Evolutionary conservation across 2,888 invertebrate species (phyloP), one percentile per base, ranked within the genome.

Genomic region (Timema cristinae): DNA sequence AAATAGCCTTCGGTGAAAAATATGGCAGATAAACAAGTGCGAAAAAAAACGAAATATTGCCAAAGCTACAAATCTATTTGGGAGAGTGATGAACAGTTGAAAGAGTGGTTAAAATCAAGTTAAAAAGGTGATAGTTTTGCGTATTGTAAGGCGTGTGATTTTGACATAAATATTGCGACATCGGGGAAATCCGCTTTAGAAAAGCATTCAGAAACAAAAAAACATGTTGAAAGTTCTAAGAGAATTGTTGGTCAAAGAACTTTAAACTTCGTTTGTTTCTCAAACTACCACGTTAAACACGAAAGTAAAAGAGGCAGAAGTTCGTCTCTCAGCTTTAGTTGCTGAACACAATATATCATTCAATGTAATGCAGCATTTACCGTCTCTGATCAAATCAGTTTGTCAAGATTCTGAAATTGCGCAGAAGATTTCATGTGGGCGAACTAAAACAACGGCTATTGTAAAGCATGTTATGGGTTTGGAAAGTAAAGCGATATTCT

Each of bases 371-470:
- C 72, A 63, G 15, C 78, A 77, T 74, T 72, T 77, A 66, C 70
- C 74, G n/a, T 68, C 73, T 50, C 52, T 76, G n/a, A 73, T 78
- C 13, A 72, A 71, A 72, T 69, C 66, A 54, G 71, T 76, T 48
- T 75, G 75, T 72, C 72, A 67, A 11, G 76, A 78, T 75, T 77
- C 78, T 11, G 71, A 77, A 67, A 75, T 77, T 49, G 76, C 76
- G 9, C 75, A 77, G 71, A 73, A 73, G 15, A 71, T 77, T 59
- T 67, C 63, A 48, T 76, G 73, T 56, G 70, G 71, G 7, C 71
- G 77, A 67, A 78, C 75, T 13, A 77, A 78, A 72, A 54, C 74
- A 8, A 74, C 74, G 15, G 71, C 70, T 51, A 76, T 77, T 59
- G n/a, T 32, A 32, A 32, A 32, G 32, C 1, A 32, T 32, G 32